Evolutionary conservation across 1,140 invertebrate species (phyloP).

Genomic region (Yoshiicerus persimilis): DNA sequence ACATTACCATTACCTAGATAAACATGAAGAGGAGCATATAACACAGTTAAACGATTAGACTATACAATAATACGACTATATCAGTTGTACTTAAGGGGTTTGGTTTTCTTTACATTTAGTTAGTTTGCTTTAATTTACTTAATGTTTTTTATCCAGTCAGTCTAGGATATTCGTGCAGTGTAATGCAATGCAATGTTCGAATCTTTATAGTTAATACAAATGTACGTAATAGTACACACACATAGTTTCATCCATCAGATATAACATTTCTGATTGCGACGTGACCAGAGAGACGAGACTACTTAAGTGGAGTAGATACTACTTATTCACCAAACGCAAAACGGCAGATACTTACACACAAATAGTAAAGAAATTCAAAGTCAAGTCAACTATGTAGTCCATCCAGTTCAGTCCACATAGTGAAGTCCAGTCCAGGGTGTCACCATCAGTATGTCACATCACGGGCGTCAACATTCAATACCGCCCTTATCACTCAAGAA

Average conservation of each 20-base stretch:
- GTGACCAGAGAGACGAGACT: not conserved
- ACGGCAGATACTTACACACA: not conserved
- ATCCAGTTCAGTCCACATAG: not conserved
- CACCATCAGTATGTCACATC: constrained; percentile 49
- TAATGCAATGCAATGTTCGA: too few species aligned
- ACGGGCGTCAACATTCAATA: constrained; percentile 46
- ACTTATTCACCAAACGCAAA: not conserved
- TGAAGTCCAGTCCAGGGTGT: constrained; percentile 39
- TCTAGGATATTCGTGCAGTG: not conserved
- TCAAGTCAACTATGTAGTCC: not conserved
- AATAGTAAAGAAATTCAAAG: not conserved
- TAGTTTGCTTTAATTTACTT: not conserved
- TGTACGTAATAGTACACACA: not conserved
- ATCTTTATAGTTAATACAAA: too few species aligned
- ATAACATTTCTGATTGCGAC: not conserved
- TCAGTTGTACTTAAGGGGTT: not conserved
- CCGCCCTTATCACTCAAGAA: constrained; percentile 39
- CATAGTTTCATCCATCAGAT: not conserved
- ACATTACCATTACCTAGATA: too few species aligned
- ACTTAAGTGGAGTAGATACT: not conserved
- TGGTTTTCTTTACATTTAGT: not conserved
- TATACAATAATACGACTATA: too few species aligned
- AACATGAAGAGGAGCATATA: not conserved
- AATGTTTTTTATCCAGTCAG: not conserved
- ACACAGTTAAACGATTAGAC: too few species aligned